A percentile compares a stretch with the other conserved stretches of the same genome.
These are phyloP conservation scores for Zoroaster sp. DNA, from an alignment of 53 echinoderm and acorn worm genomes.

Conservation along the genomic window DNA sequence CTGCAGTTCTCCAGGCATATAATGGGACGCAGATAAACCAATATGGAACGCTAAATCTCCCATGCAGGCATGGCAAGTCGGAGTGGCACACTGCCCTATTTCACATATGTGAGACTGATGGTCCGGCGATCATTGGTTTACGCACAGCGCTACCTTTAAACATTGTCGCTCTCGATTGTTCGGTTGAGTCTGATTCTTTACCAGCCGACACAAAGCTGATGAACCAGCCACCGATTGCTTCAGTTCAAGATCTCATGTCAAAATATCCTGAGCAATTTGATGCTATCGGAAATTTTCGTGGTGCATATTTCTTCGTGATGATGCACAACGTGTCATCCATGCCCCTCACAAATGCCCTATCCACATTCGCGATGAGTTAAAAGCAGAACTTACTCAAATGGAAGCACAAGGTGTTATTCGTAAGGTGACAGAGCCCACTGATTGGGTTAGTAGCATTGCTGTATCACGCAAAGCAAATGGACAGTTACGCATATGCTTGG, in stretches of 20 bases:
- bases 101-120: constrained; percentile 40
- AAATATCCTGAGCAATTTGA: constrained; percentile 64
- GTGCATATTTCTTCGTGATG: constrained; percentile 11
- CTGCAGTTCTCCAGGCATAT: constrained; percentile 44
- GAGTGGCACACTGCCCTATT: constrained; percentile 21
- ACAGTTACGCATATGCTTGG: constrained; percentile 61
- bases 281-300: constrained; percentile 51
- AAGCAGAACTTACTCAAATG: constrained; percentile 64
- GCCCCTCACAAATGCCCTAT: constrained; percentile 51
- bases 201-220: not conserved
- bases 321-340: constrained; percentile 9
- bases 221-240: not conserved
- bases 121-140: constrained; percentile 53
- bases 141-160: constrained; percentile 15
- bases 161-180: constrained; percentile 11
- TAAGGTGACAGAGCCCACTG: constrained; percentile 66
- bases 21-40: constrained; percentile 52
- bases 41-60: constrained; percentile 35
- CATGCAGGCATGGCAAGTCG: constrained; percentile 15
- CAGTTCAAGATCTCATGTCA: constrained; percentile 16
- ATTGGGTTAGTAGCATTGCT: constrained; percentile 69
- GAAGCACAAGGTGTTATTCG: constrained; percentile 56
- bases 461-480: constrained; percentile 57
- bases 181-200: not conserved
- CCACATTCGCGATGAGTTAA: constrained; percentile 60